Evolutionary conservation across 2,113 vertebrate species (phyloP), one percentile per base, ranked within the genome.

Genomic region (Tyrannus savana): DNA sequence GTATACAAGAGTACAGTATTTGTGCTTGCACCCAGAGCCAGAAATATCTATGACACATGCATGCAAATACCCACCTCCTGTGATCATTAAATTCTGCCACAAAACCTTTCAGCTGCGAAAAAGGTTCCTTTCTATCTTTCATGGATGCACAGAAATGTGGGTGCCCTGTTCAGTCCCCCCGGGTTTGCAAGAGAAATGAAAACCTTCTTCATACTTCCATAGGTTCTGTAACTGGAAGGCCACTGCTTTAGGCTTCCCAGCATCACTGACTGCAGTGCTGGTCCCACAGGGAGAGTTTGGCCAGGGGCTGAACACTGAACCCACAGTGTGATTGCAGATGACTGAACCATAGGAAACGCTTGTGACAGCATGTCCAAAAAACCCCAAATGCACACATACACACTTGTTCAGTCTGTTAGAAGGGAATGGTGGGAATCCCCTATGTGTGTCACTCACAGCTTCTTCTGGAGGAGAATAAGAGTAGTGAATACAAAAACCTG

Each of bases 201-300:
- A 86, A 37, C 5, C 6, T 69, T 52, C 53, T 35, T 33, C 28
- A 72, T 14, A 33, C 3, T 55, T 62, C 27, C 60, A 41, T 5
- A 28, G 11, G 8, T 30, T 84, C 63, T 87, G 23, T 63, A 63
- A 52, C 14, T 41, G 52, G 39, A 47, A 47, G 31, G 23, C 25
- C 7, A 59, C 19, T 44, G 18, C 9, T 50, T 44, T 53, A 42
- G 62, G 11, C 19, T 52, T 74, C 3, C 28, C 7, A 15, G 7
- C 25, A 15, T 8, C 14, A 35, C 0, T 1, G 1, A 12, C 2
- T 2, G 21, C 50, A 72, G 27, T 10, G 28, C 15, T 19, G 8
- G 8, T 68, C 9, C 10, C 39, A 37, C 12, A 19, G 12, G 7
- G 21, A 25, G 5, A 27, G 8, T 13, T 27, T 52, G n/a, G 11